A percentile compares a stretch with the other conserved stretches of the same genome.
These are phyloP conservation scores for Epizoanthus stellaris DNA, from an alignment of 92 coral and sea anemone genomes.

Conservation along the genomic window DNA sequence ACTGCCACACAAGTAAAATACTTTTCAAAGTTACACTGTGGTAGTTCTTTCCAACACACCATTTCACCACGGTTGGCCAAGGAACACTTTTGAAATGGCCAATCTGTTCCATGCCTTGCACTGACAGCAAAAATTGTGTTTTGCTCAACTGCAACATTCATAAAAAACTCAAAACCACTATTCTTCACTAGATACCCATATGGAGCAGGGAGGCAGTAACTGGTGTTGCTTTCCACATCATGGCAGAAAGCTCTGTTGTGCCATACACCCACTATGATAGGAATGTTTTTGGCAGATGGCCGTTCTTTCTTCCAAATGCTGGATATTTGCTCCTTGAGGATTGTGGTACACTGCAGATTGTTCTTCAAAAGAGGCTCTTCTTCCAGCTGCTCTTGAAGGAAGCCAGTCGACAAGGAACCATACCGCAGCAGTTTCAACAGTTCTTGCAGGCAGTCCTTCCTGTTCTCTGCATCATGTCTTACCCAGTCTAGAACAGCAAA, in stretches of 20 bases:
- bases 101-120: not conserved
- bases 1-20: not conserved
- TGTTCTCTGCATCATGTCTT: no score
- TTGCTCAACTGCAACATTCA: conserved; percentile 7
- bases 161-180: not conserved
- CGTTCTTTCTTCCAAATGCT: not conserved
- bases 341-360: not conserved
- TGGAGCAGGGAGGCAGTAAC: not conserved
- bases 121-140: not conserved
- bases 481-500: no score
- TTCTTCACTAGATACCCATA: not conserved
- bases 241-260: conserved; percentile 2
- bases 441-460: no score
- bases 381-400: no score
- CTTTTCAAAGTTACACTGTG: not conserved
- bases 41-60: not conserved
- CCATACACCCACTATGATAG: not conserved
- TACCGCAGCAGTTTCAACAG: no score
- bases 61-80: not conserved
- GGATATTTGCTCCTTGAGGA: not conserved
- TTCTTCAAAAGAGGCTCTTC: not conserved
- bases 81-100: not conserved
- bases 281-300: not conserved
- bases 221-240: not conserved
- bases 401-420: no score